These are phyloP conservation scores for Drosophila hamatofila DNA, from an alignment of 2,888 invertebrate genomes.

Conservation along the genomic window DNA sequence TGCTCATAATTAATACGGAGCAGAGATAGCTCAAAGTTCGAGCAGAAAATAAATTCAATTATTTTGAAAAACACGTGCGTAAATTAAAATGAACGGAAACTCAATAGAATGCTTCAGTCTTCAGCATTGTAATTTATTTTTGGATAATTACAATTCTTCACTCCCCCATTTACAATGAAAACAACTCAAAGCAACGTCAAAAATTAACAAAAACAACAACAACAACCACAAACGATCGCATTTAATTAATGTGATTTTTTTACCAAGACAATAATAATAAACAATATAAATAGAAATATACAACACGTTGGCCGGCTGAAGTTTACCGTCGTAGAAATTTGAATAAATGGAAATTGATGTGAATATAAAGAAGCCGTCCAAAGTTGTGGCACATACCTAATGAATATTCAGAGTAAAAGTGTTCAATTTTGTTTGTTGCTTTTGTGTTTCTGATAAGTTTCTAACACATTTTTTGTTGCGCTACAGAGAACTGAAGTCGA, in stretches of 20 bases:
- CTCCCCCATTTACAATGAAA: conserved; percentile 43
- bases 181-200: conserved; percentile 42
- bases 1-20: conserved; percentile 24
- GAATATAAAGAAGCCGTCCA: conserved; percentile 45
- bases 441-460: conserved; percentile 49
- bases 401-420: conserved; percentile 71
- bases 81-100: conserved; percentile 28
- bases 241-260: conserved; percentile 69
- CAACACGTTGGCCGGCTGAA: conserved; percentile 29
- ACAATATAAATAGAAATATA: conserved; percentile 48
- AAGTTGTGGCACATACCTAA: conserved; percentile 38
- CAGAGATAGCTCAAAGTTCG: background rate
- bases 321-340: conserved; percentile 49
- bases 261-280: conserved; percentile 33
- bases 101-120: conserved; percentile 18
- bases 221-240: conserved; percentile 23
- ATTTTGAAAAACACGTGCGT: conserved; percentile 17
- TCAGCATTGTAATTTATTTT: conserved; percentile 29
- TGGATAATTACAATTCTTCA: conserved; percentile 20
- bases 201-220: conserved; percentile 38
- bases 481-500: conserved; percentile 27
- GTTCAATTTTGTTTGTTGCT: conserved; percentile 61
- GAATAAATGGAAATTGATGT: conserved; percentile 68
- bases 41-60: conserved; percentile 34
- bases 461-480: conserved; percentile 56